Evolutionary conservation across 2,888 invertebrate species (phyloP).

Genomic region (Ectobius pallidus): DNA sequence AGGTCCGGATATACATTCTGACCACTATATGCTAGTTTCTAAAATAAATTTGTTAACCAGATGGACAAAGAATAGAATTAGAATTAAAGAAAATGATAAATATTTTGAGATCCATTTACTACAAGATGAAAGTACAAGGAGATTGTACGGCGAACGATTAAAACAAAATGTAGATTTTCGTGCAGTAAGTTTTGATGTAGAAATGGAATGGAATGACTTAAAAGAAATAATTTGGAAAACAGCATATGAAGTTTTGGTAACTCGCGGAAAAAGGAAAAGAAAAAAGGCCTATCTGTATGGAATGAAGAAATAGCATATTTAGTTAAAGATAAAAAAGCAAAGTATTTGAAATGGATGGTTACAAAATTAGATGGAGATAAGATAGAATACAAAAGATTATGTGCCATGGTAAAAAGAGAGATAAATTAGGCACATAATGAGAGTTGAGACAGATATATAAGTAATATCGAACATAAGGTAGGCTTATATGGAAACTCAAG

Average conservation of each 20-base stretch:
- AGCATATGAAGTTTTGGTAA: neutral
- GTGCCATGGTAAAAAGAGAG: neutral
- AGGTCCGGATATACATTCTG: neutral
- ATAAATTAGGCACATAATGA: too few relatives aligned
- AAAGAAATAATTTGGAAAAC: neutral
- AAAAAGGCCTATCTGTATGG: neutral
- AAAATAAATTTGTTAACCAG: neutral
- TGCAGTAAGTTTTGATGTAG: neutral
- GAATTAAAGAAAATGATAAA: neutral
- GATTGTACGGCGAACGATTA: too few relatives aligned
- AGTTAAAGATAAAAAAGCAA: neutral
- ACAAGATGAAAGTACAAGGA: too few relatives aligned
- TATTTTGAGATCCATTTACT: neutral
- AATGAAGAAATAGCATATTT: neutral
- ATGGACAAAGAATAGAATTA: neutral
- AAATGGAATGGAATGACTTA: too few relatives aligned
- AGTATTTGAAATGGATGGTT: neutral
- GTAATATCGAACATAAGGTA: too few relatives aligned
- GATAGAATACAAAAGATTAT: neutral
- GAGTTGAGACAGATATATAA: too few relatives aligned
- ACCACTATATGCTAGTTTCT: neutral
- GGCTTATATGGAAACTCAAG: too few relatives aligned
- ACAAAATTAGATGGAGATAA: neutral
- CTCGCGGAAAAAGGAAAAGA: neutral
- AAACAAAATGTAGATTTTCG: neutral